phyloP scores from a whole-genome alignment of 2,888 invertebrate species.

The Sinohyriopsis cumingii region DNA sequence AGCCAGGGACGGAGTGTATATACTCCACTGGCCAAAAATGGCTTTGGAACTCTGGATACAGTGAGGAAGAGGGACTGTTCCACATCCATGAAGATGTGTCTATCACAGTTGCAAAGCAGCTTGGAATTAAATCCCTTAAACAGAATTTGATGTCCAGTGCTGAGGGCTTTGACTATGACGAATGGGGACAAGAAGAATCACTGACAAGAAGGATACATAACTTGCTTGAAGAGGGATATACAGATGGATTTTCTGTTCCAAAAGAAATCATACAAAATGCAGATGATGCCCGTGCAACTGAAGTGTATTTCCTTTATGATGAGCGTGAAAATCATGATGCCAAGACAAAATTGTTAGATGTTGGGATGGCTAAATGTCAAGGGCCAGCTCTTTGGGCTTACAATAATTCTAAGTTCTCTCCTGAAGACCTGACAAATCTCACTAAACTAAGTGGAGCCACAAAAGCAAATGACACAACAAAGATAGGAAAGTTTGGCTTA shows the following conservation, averaged over 20 bases:
- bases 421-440: constrained; percentile 64
- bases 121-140: constrained; percentile 55
- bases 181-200: constrained; percentile 61
- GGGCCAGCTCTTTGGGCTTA: constrained; percentile 69
- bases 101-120: constrained; percentile 41
- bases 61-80: constrained; percentile 28
- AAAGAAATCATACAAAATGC: constrained; percentile 66
- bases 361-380: constrained; percentile 62
- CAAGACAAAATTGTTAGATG: constrained; percentile 50
- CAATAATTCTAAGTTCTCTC: constrained; percentile 64
- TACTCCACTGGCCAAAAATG: constrained; percentile 16
- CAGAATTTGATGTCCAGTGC: constrained; percentile 48
- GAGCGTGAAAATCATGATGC: constrained; percentile 54
- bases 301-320: constrained; percentile 58
- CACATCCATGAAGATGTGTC: constrained; percentile 47
- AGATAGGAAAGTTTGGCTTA: constrained; percentile 67
- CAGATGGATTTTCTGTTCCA: constrained; percentile 60
- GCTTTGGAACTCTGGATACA: constrained; percentile 10
- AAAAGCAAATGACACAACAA: constrained; percentile 56
- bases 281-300: constrained; percentile 60
- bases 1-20: constrained; percentile 14
- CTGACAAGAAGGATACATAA: constrained; percentile 54
- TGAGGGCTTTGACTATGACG: constrained; percentile 32
- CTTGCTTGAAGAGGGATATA: constrained; percentile 55
- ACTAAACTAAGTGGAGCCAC: constrained; percentile 64